phyloP scores from a whole-genome alignment of 2,113 vertebrate species.

The Aphyosemion australe region DNA sequence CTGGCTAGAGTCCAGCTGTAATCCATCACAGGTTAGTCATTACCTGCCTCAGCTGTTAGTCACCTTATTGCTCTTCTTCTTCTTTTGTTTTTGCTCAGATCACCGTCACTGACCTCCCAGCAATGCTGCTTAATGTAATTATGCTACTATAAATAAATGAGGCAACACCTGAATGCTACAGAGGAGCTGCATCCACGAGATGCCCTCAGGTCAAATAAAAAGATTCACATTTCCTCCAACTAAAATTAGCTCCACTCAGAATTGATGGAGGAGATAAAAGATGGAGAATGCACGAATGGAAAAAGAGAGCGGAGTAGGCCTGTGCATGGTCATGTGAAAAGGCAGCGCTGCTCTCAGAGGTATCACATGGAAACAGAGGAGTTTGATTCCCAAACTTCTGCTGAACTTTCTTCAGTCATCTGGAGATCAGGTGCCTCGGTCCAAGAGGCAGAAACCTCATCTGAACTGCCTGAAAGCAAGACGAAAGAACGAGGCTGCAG shows the following conservation, averaged over 20 bases:
- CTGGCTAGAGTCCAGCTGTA: slow-evolving; percentile 27
- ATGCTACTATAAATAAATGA: background rate
- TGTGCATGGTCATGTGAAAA: slow-evolving; percentile 24
- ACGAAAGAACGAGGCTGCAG: no score
- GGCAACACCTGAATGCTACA: background rate
- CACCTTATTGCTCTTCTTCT: slow-evolving; percentile 14
- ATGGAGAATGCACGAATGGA: background rate
- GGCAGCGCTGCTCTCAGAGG: slow-evolving; percentile 6
- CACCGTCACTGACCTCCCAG: background rate
- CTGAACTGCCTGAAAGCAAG: no score
- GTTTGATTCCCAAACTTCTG: slow-evolving; percentile 19
- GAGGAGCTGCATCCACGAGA: background rate
- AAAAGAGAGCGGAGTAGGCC: background rate
- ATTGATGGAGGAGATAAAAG: slow-evolving; percentile 2
- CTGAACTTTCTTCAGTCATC: slow-evolving; percentile 20
- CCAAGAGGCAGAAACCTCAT: no score
- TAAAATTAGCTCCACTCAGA: slow-evolving; percentile 3
- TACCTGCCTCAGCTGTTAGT: slow-evolving; percentile 44
- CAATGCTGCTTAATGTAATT: background rate
- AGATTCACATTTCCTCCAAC: no score
- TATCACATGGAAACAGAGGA: slow-evolving; percentile 32
- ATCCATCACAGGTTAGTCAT: slow-evolving; percentile 50
- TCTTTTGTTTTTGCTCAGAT: background rate
- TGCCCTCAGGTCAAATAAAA: background rate
- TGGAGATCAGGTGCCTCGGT: slow-evolving; percentile 12